Base-by-base conservation (phyloP, 2,113 vertebrate genomes). In the Nymphicus hollandicus region DNA sequence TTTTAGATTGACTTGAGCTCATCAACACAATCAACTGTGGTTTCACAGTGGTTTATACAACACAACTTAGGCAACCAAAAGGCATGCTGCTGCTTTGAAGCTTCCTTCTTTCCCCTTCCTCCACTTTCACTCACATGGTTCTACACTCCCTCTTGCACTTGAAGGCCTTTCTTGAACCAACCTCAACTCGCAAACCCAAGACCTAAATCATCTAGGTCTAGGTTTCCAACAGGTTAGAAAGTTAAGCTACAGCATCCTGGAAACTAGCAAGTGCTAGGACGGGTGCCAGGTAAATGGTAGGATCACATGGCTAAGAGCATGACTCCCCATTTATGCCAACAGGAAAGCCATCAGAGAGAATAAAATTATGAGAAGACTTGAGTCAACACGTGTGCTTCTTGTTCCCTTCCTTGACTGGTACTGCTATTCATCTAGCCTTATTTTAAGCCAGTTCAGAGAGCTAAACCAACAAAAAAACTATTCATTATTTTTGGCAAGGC, bases 381-480 rank as follows among this genome's bases (percentile, higher is more conserved):
- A 63, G 84, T 85, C 93, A 91, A 86, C 77, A 72, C 2, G 0
- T 22, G 24, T 65, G 61, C 47, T 87, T 71, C 89, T 89, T 78
- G 83, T 31, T 91, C 88, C 35, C 56, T 56, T 87, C 58, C 56
- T 95, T 83, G 55, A 95, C 27, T 92, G 89, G 83, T 81, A 88
- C 56, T 49, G 65, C 56, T 89, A 25, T 79, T 95, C 81, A 65
- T 47, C 94, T 96, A 95, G 92, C 89, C 83, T 76, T 66, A 76
- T 37, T 69, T 81, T 78, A 89, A 92, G 27, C 56, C 86, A 84
- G 83, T 87, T 89, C 83, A 85, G 88, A 92, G 89, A 84, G 73
- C 91, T 93, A 96, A 90, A 95, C 47, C 69, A 95, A 93, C 89
- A 95, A 89, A 81, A 93, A 92, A 88, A 0, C 46, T 33, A 88